These are phyloP conservation scores for Dermatemys mawii DNA, from an alignment of 2,113 vertebrate species.

Conservation along the genomic window DNA sequence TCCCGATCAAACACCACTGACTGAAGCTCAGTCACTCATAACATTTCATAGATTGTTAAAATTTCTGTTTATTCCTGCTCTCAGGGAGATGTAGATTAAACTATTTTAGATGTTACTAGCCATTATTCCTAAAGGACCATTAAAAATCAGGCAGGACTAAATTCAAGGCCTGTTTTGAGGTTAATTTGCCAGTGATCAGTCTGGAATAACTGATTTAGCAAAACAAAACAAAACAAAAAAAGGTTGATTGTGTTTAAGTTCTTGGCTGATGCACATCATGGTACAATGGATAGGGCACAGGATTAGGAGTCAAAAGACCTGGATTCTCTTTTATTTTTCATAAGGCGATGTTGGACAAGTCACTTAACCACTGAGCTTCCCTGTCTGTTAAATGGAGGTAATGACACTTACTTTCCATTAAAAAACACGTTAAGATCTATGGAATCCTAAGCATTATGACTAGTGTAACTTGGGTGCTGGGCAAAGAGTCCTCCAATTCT, in stretches of 20 bases:
- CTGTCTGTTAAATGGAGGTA: not conserved
- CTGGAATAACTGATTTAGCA: slow-evolving; percentile 55
- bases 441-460: not conserved
- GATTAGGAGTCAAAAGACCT: not conserved
- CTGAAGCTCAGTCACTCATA: slow-evolving; percentile 65
- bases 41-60: slow-evolving; percentile 70
- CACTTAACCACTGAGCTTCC: not conserved
- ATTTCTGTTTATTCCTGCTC: slow-evolving; percentile 64
- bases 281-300: not conserved
- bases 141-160: slow-evolving; percentile 49
- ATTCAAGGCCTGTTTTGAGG: slow-evolving; percentile 48
- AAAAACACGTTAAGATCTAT: not conserved
- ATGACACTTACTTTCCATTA: not conserved
- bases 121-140: slow-evolving; percentile 30
- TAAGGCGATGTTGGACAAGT: not conserved
- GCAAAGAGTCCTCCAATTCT: not conserved
- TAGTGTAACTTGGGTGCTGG: not conserved
- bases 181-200: slow-evolving; percentile 42
- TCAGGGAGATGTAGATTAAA: slow-evolving; percentile 53
- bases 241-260: slow-evolving; percentile 45
- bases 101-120: slow-evolving; percentile 50
- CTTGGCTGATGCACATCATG: not conserved
- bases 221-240: slow-evolving; percentile 35
- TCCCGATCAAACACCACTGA: slow-evolving; percentile 54
- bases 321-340: not conserved